Evolutionary conservation across 2,888 invertebrate genomes (phyloP), one percentile per base, ranked within the genome.

Genomic region (Gastracanthus pulcherrimus): DNA sequence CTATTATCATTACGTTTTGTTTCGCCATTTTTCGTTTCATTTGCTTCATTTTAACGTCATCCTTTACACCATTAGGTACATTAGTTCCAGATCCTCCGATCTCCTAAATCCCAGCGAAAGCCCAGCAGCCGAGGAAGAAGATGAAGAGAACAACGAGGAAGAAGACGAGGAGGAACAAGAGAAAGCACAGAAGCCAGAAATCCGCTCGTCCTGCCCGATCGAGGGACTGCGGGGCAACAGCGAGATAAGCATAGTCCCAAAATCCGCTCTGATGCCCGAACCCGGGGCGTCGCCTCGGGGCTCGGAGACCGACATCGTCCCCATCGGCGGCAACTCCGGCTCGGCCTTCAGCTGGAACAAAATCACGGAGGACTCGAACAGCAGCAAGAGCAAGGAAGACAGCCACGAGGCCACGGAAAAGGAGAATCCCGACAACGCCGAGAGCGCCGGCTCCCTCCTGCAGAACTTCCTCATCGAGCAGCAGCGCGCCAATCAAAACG

Each of bases 391-490:
- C 11, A 41, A 36, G 11, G 38, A 82, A 55, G 16, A 82, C 45
- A 62, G 76, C 51, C 41, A 23, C 31, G 58, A 77, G 7, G 16
- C 64, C 3, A 9, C 19, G 1, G 77, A 74, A 2, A 82, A 88
- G 19, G 86, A 87, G 6, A 58, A 71, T 16, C 58, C 81, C 0
- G 90, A 29, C 70, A 83, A 36, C 48, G 84, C 84, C 5, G 89
- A 89, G n/a, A 86, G 75, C 29, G 84, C 89, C 48, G 89, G 88
- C 0, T 89, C 89, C 2, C 83, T 91, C 5, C 82, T 91, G 1
- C 91, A 91, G 75, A 91, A 89, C 71, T 89, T 90, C 48, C 81
- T 91, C n/a, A 87, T 89, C 9, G 91, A 91, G 13, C 89, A 90
- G 26, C 86, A 89, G 26, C 86, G 87, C 11, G n/a, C n/a, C n/a